phyloP scores from a whole-genome alignment of 2,888 invertebrate species.

The Drymonia ruficornis region DNA sequence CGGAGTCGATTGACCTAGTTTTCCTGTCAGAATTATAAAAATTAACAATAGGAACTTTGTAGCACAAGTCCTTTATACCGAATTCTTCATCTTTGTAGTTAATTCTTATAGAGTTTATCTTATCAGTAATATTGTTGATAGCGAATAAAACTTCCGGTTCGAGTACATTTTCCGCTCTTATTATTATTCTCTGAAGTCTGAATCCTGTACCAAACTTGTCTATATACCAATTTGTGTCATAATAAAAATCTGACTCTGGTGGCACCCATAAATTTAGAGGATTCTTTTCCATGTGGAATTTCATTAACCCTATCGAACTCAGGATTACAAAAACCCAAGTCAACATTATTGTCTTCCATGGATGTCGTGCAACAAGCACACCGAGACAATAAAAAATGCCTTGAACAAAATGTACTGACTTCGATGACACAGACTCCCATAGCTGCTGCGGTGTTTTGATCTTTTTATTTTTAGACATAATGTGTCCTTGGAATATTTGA shows the following conservation, averaged over 20 bases:
- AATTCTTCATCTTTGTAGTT: slow-evolving; percentile 52
- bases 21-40: slow-evolving; percentile 55
- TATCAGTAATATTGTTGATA: slow-evolving; percentile 80
- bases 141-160: slow-evolving; percentile 84
- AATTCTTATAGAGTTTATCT: slow-evolving; percentile 70
- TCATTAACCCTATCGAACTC: slow-evolving; percentile 86
- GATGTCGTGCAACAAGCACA: slow-evolving; percentile 83
- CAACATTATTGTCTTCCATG: slow-evolving; percentile 85
- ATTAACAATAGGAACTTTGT: slow-evolving; percentile 75
- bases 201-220: slow-evolving; percentile 87
- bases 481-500: slow-evolving; percentile 8
- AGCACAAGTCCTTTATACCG: slow-evolving; percentile 68
- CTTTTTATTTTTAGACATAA: slow-evolving; percentile 63
- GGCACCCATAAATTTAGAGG: slow-evolving; percentile 92
- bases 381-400: slow-evolving; percentile 85
- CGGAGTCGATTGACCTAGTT: slow-evolving; percentile 49
- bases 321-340: slow-evolving; percentile 83
- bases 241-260: slow-evolving; percentile 87
- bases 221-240: slow-evolving; percentile 90
- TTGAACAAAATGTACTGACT: slow-evolving; percentile 73
- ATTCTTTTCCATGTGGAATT: slow-evolving; percentile 89
- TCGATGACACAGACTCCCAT: slow-evolving; percentile 73
- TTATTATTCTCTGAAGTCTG: slow-evolving; percentile 85
- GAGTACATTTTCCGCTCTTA: slow-evolving; percentile 88
- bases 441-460: slow-evolving; percentile 66